These are phyloP conservation scores for Synodontis membranacea DNA, from an alignment of 2,113 vertebrate species.

Conservation along the genomic window DNA sequence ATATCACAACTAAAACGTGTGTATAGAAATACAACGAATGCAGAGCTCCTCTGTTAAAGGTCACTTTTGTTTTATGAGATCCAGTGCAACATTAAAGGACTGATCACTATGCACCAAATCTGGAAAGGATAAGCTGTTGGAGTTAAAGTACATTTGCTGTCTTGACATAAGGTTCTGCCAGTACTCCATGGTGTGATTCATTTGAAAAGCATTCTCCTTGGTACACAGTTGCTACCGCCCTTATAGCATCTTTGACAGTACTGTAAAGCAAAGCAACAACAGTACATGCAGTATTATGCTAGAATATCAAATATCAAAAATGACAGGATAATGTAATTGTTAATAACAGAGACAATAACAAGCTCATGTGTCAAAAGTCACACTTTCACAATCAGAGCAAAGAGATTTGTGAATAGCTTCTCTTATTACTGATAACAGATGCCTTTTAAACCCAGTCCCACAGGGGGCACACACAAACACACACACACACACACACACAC, in stretches of 20 bases:
- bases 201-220: slow-evolving; percentile 36
- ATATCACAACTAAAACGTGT: not conserved
- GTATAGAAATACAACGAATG: not conserved
- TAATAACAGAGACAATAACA: not conserved
- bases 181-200: slow-evolving; percentile 40
- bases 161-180: slow-evolving; percentile 34
- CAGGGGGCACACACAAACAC: slow-evolving; percentile 3
- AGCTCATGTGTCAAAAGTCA: not conserved
- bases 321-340: not conserved
- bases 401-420: slow-evolving; percentile 14
- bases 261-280: slow-evolving; percentile 33
- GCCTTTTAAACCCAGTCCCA: slow-evolving; percentile 27
- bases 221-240: slow-evolving; percentile 42
- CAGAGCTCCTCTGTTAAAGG: not conserved
- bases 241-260: slow-evolving; percentile 24
- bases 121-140: slow-evolving; percentile 19
- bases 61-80: not conserved
- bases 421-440: slow-evolving; percentile 24
- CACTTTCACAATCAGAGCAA: not conserved
- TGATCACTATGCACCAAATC: not conserved
- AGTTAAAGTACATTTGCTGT: slow-evolving; percentile 22
- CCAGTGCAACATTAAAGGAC: not conserved
- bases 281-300: not conserved
- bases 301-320: not conserved
- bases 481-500: not conserved